phyloP scores from a whole-genome alignment of 2,888 invertebrate species.

The Polydrusus cervinus region DNA sequence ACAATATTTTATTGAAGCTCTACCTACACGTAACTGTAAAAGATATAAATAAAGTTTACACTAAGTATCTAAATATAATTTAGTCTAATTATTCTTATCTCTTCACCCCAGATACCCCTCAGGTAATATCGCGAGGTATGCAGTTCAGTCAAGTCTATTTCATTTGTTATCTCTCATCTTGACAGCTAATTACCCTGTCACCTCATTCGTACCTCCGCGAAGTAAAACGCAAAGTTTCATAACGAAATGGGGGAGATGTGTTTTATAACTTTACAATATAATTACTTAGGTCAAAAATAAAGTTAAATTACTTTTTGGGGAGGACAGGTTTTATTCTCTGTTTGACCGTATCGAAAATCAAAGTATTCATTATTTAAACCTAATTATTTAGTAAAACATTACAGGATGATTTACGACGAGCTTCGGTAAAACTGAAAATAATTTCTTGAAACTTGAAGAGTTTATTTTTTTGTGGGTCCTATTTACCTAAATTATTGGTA shows the following conservation, averaged over 20 bases:
- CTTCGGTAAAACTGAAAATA: too few species aligned
- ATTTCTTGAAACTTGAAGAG: too few species aligned
- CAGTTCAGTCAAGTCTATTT: constrained; percentile 37
- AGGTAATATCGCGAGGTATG: constrained; percentile 37
- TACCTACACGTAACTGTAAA: too few species aligned
- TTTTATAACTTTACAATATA: constrained; percentile 10
- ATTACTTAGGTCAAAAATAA: constrained; percentile 2
- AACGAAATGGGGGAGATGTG: constrained; percentile 24
- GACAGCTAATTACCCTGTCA: constrained; percentile 46
- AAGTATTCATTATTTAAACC: too few species aligned
- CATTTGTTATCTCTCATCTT: constrained; percentile 38
- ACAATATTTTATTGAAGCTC: too few species aligned
- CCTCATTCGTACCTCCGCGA: constrained; percentile 31
- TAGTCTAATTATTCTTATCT: constrained; percentile 22
- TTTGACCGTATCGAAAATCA: background rate
- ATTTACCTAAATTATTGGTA: too few species aligned
- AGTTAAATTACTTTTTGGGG: constrained; percentile 18
- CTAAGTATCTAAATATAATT: constrained; percentile 14
- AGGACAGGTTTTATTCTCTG: background rate
- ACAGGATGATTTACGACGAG: too few species aligned
- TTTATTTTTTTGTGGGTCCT: too few species aligned
- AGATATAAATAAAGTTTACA: too few species aligned
- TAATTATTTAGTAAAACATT: too few species aligned
- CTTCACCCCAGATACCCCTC: constrained; percentile 23
- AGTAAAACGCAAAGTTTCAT: constrained; percentile 34